Conservation (phyloP, 2,113 vertebrate species). For the Alethe diademata region DNA sequence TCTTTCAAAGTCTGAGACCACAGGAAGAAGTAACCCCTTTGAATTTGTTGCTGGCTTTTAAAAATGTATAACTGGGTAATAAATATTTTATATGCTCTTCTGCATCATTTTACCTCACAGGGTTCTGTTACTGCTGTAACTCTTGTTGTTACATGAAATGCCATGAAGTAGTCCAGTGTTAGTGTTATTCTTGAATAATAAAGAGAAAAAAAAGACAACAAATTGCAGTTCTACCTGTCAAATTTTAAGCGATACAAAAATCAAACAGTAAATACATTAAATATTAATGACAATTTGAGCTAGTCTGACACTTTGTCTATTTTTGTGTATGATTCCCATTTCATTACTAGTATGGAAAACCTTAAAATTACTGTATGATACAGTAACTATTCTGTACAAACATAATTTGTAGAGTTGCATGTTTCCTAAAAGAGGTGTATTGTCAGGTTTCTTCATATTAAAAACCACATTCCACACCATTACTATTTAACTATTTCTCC, state of each 20-base stretch:
- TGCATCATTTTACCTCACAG: conserved; percentile 74
- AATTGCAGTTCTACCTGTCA: conserved; percentile 54
- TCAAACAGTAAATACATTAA: conserved; percentile 42
- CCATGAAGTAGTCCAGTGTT: conserved; percentile 20
- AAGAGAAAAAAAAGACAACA: conserved; percentile 22
- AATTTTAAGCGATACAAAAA: conserved; percentile 50
- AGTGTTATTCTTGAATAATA: conserved; percentile 40
- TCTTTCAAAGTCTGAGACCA: conserved; percentile 69
- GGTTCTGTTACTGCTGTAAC: conserved; percentile 42
- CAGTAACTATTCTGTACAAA: neutral
- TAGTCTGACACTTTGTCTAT: conserved; percentile 13
- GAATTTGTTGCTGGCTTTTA: conserved; percentile 77
- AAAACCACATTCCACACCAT: neutral
- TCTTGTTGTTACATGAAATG: conserved; percentile 63
- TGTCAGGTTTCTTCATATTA: neutral
- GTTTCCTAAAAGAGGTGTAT: neutral
- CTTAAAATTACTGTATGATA: neutral
- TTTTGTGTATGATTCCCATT: neutral
- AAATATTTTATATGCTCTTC: conserved; percentile 76
- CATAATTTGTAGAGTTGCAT: neutral
- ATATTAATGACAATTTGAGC: conserved; percentile 40
- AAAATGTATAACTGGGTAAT: conserved; percentile 81
- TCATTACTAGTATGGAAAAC: neutral
- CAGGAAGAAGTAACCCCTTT: conserved; percentile 70
- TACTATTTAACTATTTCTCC: neutral